A percentile compares a stretch with the other conserved stretches of the same genome.
Conservation (phyloP, 2,888 invertebrate genomes). For the Drosophila differens region DNA sequence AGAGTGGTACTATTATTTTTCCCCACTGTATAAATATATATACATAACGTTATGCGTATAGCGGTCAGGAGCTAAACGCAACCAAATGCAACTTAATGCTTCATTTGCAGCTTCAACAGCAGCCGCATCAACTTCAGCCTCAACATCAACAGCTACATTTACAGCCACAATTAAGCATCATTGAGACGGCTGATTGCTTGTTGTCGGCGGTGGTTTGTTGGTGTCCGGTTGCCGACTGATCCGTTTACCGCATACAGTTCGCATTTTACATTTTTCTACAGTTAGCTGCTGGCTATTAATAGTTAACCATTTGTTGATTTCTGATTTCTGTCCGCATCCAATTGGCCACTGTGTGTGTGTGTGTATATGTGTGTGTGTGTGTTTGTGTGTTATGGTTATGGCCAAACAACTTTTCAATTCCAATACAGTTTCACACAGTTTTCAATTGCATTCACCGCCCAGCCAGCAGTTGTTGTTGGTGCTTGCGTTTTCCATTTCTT, state of each 20-base stretch:
- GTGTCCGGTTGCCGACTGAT: slow-evolving; percentile 73
- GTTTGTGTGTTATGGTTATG: slow-evolving; percentile 72
- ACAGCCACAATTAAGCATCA: slow-evolving; percentile 65
- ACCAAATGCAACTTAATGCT: slow-evolving; percentile 72
- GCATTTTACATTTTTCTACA: slow-evolving; percentile 14
- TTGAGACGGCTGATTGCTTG: slow-evolving; percentile 25
- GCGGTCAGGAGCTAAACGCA: slow-evolving; percentile 24
- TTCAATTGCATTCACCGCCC: slow-evolving; percentile 54
- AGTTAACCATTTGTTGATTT: slow-evolving; percentile 59
- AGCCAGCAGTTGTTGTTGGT: slow-evolving; percentile 28
- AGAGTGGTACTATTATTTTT: not conserved
- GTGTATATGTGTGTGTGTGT: slow-evolving; percentile 47
- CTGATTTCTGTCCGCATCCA: slow-evolving; percentile 43
- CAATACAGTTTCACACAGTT: slow-evolving; percentile 73
- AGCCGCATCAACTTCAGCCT: slow-evolving; percentile 1
- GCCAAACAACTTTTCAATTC: slow-evolving; percentile 81
- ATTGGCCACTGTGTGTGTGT: slow-evolving; percentile 69
- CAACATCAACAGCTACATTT: slow-evolving; percentile 21
- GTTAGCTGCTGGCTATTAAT: slow-evolving; percentile 37
- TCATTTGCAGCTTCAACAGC: slow-evolving; percentile 57
- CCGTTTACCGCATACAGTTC: slow-evolving; percentile 60
- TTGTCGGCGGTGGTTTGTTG: slow-evolving; percentile 12
- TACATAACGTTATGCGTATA: slow-evolving; percentile 64
- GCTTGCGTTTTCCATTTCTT: slow-evolving; percentile 53
- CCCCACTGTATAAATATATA: not conserved